Percentiles rank a stretch among this genome's conserved stretches.
These are phyloP conservation scores for Brenthis ino DNA, from an alignment of 2,888 invertebrate species.

Conservation along the genomic window DNA sequence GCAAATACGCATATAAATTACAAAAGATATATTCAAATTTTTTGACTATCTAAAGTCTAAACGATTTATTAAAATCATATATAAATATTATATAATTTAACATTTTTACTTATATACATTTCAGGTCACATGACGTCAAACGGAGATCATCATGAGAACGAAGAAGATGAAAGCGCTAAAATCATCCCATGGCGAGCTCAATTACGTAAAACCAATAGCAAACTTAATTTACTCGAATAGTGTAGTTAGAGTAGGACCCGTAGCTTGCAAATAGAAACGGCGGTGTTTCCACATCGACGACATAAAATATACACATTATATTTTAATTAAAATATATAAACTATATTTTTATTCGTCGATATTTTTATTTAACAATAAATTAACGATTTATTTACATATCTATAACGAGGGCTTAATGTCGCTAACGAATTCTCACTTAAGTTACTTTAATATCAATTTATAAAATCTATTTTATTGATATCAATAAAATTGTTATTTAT, in stretches of 20 bases:
- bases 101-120: constrained; percentile 21
- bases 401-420: constrained; percentile 6
- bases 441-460: no score
- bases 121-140: constrained; percentile 67
- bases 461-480: neutral
- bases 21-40: no score
- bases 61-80: no score
- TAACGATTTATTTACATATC: constrained; percentile 11
- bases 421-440: neutral
- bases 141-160: constrained; percentile 75
- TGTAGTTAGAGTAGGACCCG: constrained; percentile 31
- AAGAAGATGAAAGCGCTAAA: constrained; percentile 84
- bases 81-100: no score
- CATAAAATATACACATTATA: constrained; percentile 47
- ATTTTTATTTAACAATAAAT: constrained; percentile 14
- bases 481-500: neutral
- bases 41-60: no score
- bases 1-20: no score
- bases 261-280: constrained; percentile 38
- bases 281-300: constrained; percentile 41
- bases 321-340: constrained; percentile 14
- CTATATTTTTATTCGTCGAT: constrained; percentile 33
- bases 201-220: constrained; percentile 94
- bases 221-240: constrained; percentile 89
- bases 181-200: constrained; percentile 96